phyloP scores from a whole-genome alignment of 2,888 invertebrate species.

The Ptilodon capucinus region DNA sequence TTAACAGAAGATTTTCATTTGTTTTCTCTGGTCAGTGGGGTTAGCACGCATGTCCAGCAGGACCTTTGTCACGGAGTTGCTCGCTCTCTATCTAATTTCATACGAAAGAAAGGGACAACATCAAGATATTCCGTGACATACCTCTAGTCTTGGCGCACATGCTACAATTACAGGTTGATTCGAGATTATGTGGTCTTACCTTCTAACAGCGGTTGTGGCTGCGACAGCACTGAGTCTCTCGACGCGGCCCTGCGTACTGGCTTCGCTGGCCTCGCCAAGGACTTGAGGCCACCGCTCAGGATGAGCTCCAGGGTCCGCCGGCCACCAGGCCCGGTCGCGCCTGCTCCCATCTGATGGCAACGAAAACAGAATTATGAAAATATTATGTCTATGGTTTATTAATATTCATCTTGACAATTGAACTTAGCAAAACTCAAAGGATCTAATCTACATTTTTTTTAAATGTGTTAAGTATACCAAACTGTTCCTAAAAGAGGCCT shows the following conservation, averaged over 20 bases:
- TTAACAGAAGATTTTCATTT: too few relatives aligned
- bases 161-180: neutral
- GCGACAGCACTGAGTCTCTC: slow-evolving; percentile 74
- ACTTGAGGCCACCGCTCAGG: slow-evolving; percentile 73
- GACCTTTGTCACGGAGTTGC: too few relatives aligned
- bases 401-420: neutral
- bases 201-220: slow-evolving; percentile 74
- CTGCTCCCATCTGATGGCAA: slow-evolving; percentile 69
- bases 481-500: too few relatives aligned
- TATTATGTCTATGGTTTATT: neutral
- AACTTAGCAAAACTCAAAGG: too few relatives aligned
- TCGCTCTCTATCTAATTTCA: too few relatives aligned
- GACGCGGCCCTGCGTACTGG: slow-evolving; percentile 74
- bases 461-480: too few relatives aligned
- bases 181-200: slow-evolving; percentile 50
- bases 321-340: slow-evolving; percentile 70
- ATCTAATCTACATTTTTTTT: too few relatives aligned
- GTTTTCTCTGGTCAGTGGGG: too few relatives aligned
- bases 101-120: too few relatives aligned
- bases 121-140: too few relatives aligned
- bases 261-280: slow-evolving; percentile 65
- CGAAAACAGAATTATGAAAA: neutral
- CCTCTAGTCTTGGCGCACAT: neutral
- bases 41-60: too few relatives aligned
- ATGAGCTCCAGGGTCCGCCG: slow-evolving; percentile 68